phyloP scores from a whole-genome alignment of 2,888 invertebrate genomes.

The Theretra japonica region DNA sequence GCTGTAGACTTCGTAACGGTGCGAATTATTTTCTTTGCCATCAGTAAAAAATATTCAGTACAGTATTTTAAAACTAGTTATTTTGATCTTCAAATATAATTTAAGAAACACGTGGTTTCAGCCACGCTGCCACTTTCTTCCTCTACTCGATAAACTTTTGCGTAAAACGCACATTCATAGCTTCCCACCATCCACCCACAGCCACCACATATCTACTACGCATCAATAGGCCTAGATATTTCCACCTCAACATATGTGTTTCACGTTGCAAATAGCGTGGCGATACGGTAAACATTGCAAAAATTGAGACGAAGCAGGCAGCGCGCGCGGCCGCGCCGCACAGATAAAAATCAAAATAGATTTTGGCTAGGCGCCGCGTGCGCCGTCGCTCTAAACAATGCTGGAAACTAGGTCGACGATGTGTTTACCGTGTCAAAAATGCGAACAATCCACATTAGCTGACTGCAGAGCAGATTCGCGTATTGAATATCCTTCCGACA shows the following conservation, averaged over 20 bases:
- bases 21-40: too few species aligned
- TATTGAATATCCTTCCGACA: constrained; percentile 31
- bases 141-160: not conserved
- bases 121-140: not conserved
- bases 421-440: constrained; percentile 78
- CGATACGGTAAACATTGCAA: constrained; percentile 72
- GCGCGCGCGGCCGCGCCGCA: constrained; percentile 65
- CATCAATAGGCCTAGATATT: not conserved
- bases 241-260: not conserved
- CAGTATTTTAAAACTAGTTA: too few species aligned
- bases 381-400: constrained; percentile 70
- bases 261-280: constrained; percentile 32
- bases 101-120: not conserved
- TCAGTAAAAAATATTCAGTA: too few species aligned
- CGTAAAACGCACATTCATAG: not conserved
- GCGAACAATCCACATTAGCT: constrained; percentile 51
- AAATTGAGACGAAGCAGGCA: constrained; percentile 67
- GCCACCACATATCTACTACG: not conserved
- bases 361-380: constrained; percentile 77
- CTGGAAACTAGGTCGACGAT: constrained; percentile 78
- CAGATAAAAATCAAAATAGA: constrained; percentile 81
- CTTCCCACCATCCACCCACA: not conserved
- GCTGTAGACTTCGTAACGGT: too few species aligned
- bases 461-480: constrained; percentile 35
- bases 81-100: not conserved